Percentiles rank a stretch among this genome's conserved stretches.
phyloP scores from a whole-genome alignment of 2,888 invertebrate species.

The Trissoscelio sp. region DNA sequence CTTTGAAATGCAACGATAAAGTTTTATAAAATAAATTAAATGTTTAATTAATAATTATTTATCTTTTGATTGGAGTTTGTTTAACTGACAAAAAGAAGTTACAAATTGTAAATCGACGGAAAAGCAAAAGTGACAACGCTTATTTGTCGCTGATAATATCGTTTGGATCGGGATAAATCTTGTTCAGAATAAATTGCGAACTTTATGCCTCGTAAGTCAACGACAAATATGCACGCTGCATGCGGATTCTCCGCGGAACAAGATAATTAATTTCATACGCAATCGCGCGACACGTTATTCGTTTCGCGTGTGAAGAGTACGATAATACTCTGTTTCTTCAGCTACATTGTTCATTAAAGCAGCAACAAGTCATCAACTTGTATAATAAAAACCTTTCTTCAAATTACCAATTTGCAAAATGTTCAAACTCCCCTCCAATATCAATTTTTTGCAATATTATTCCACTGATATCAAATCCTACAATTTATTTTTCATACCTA shows the following conservation, averaged over 20 bases:
- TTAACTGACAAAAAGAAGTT: too few relatives aligned
- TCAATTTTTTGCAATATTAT: too few relatives aligned
- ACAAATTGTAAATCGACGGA: constrained; percentile 46
- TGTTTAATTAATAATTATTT: too few relatives aligned
- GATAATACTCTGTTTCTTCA: constrained; percentile 74
- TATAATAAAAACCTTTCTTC: background rate
- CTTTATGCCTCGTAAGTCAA: constrained; percentile 63
- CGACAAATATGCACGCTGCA: constrained; percentile 56
- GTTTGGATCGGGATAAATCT: constrained; percentile 49
- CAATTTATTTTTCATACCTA: too few relatives aligned
- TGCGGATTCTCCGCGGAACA: constrained; percentile 61
- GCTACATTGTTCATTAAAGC: constrained; percentile 35
- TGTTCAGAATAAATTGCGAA: constrained; percentile 58
- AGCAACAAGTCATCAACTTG: background rate
- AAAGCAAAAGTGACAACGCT: constrained; percentile 53
- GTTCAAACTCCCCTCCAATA: too few relatives aligned
- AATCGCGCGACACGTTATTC: constrained; percentile 73
- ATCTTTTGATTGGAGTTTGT: too few relatives aligned
- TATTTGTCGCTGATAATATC: constrained; percentile 58
- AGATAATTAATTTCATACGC: constrained; percentile 71
- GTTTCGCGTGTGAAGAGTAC: constrained; percentile 77
- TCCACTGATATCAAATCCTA: too few relatives aligned
- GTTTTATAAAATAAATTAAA: too few relatives aligned
- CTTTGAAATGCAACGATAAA: too few relatives aligned
- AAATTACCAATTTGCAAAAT: background rate